Percentiles rank a stretch among this genome's conserved stretches.
Evolutionary conservation across 2,797 vertebrate species (phyloP).

Genomic region (Trachurus trachurus): DNA sequence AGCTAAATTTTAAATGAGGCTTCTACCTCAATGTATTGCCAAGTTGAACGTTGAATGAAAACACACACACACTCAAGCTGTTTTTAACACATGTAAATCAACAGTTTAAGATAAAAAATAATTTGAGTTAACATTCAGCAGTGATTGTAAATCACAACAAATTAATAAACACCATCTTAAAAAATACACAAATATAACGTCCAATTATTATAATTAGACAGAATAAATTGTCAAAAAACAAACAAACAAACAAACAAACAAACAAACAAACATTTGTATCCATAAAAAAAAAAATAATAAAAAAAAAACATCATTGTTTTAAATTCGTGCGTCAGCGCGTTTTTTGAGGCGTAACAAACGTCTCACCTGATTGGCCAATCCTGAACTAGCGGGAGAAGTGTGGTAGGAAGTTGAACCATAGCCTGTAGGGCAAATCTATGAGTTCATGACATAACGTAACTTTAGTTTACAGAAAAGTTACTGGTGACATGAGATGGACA

Average conservation of each 20-base stretch:
- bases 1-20: too few species aligned
- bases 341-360: neutral
- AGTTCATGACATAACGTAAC: neutral
- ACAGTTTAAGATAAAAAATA: neutral
- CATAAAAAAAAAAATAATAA: too few species aligned
- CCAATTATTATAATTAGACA: neutral
- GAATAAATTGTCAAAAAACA: neutral
- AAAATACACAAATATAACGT: too few species aligned
- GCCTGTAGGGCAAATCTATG: neutral
- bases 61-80: too few species aligned
- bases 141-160: neutral
- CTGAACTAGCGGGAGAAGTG: neutral
- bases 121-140: neutral
- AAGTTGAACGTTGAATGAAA: too few species aligned
- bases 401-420: too few species aligned
- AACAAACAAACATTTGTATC: too few species aligned
- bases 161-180: neutral
- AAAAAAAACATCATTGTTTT: neutral
- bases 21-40: too few species aligned
- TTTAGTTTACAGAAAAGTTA: neutral
- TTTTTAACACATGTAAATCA: neutral
- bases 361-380: constrained; percentile 8
- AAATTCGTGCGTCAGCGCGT: neutral
- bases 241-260: neutral
- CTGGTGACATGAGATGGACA: neutral